Conservation (phyloP, 64 coral and sea anemone species). For the Montipora cactus region DNA sequence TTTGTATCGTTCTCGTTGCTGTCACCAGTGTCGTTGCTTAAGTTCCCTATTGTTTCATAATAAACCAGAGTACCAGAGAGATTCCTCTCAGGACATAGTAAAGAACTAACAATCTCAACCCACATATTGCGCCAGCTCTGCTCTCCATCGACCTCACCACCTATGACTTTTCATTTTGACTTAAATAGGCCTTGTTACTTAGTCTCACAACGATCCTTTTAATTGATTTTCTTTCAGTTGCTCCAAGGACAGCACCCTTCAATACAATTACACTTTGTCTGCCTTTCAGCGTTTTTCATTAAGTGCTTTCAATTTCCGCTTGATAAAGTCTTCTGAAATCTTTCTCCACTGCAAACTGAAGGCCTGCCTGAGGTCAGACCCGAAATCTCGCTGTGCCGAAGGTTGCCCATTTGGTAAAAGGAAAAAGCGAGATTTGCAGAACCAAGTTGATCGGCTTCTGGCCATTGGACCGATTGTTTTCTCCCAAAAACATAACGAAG, state of each 20-base stretch:
- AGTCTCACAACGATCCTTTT: not conserved
- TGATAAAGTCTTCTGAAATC: slow-evolving; percentile 18
- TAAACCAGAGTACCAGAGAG: too few relatives aligned
- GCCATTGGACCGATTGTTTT: slow-evolving; percentile 55
- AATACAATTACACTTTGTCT: slow-evolving; percentile 59
- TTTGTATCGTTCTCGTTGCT: too few relatives aligned
- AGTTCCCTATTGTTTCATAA: too few relatives aligned
- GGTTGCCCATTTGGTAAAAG: slow-evolving; percentile 28
- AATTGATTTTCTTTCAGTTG: slow-evolving; percentile 44
- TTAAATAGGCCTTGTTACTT: too few relatives aligned
- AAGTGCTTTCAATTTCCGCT: slow-evolving; percentile 63
- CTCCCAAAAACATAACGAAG: not conserved
- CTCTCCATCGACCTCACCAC: too few relatives aligned
- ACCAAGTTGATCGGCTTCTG: slow-evolving; percentile 31
- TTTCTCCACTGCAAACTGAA: slow-evolving; percentile 74
- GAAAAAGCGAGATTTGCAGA: not conserved
- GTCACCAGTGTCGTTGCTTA: too few relatives aligned
- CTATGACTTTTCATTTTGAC: too few relatives aligned
- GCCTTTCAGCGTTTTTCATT: slow-evolving; percentile 72
- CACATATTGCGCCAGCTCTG: too few relatives aligned
- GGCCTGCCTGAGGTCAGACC: slow-evolving; percentile 60
- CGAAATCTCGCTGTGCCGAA: slow-evolving; percentile 44
- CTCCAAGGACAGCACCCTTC: slow-evolving; percentile 62
- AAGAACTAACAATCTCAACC: too few relatives aligned
- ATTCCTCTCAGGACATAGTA: too few relatives aligned